Percentiles rank a stretch among this genome's conserved stretches.
Evolutionary conservation across 2,888 invertebrate species (phyloP).

Genomic region (Idaea straminata): DNA sequence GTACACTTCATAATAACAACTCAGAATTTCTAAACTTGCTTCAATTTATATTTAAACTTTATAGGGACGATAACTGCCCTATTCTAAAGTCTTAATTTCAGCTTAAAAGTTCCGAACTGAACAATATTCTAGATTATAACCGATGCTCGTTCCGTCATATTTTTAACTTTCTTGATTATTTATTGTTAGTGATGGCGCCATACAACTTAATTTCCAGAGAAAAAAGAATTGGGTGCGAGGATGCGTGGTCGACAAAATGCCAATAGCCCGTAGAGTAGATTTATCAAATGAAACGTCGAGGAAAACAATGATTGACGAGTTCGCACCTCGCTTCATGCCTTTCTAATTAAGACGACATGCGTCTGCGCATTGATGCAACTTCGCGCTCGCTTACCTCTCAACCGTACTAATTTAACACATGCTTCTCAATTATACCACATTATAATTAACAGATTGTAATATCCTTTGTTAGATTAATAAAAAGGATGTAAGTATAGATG

Average conservation of each 20-base stretch:
- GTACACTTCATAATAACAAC: slow-evolving; percentile 24
- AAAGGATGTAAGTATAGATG: slow-evolving; percentile 6
- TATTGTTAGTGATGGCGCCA: not conserved
- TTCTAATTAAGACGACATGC: slow-evolving; percentile 77
- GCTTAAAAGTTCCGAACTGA: slow-evolving; percentile 8
- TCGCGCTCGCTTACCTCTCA: slow-evolving; percentile 59
- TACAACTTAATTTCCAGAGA: slow-evolving; percentile 10
- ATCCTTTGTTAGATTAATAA: not conserved
- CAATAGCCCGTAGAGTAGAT: slow-evolving; percentile 62
- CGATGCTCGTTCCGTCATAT: not conserved
- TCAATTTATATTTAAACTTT: not conserved
- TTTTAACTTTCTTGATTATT: not conserved
- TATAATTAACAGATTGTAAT: slow-evolving; percentile 35
- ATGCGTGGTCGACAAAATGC: slow-evolving; percentile 56
- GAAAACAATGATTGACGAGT: slow-evolving; percentile 77
- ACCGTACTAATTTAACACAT: slow-evolving; percentile 49
- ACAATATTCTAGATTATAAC: slow-evolving; percentile 5
- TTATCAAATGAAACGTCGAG: slow-evolving; percentile 58
- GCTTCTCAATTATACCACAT: slow-evolving; percentile 30
- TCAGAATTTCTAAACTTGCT: not conserved
- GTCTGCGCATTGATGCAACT: slow-evolving; percentile 60
- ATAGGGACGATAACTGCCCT: no score
- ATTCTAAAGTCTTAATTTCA: slow-evolving; percentile 6
- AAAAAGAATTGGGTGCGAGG: slow-evolving; percentile 31
- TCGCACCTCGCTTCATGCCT: slow-evolving; percentile 72